phyloP scores from a whole-genome alignment of 2,113 vertebrate species.

The Numida meleagris region DNA sequence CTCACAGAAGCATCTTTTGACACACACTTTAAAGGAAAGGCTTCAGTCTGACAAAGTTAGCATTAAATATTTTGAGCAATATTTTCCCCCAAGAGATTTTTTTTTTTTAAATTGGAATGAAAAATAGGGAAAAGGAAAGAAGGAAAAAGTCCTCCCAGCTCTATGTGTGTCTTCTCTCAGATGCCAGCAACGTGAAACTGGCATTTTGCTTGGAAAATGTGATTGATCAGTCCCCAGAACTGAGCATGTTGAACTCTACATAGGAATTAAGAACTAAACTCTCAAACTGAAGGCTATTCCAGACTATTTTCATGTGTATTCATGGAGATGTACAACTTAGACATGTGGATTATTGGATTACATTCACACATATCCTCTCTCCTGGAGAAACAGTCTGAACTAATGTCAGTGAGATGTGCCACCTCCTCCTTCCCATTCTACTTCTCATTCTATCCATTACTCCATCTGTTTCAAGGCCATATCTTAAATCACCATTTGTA shows the following conservation, averaged over 20 bases:
- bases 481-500: neutral
- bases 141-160: neutral
- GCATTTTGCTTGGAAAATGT: neutral
- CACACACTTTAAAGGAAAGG: neutral
- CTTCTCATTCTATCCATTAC: neutral
- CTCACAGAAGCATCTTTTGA: neutral
- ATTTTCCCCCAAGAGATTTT: too few species aligned
- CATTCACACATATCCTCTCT: neutral
- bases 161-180: neutral
- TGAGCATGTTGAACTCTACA: neutral
- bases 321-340: neutral
- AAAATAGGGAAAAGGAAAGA: neutral
- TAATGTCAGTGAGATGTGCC: neutral
- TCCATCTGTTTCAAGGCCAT: neutral
- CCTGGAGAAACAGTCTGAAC: neutral
- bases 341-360: neutral
- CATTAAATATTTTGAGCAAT: neutral
- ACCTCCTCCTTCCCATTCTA: constrained; percentile 12
- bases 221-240: neutral
- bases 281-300: neutral
- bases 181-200: neutral
- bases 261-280: neutral
- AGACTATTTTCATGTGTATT: constrained; percentile 18
- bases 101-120: too few species aligned
- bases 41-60: neutral